Conservation (phyloP, 2,113 vertebrate species). For the Anas platyrhynchos region DNA sequence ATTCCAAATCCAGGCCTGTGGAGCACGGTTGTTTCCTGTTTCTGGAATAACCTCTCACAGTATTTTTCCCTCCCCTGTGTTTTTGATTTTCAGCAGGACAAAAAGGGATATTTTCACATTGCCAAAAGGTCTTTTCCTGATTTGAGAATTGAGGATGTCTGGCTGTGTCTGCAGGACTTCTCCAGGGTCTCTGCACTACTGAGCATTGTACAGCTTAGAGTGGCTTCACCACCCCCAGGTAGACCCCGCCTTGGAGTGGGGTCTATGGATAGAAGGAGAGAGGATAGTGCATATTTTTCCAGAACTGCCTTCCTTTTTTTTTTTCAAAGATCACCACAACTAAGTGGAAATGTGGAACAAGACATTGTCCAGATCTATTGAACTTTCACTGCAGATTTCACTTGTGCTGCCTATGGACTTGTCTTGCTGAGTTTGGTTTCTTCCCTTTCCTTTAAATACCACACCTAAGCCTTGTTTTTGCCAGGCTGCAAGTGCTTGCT, state of each 20-base stretch:
- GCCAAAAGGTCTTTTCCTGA: background rate
- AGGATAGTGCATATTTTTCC: background rate
- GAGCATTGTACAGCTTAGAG: background rate
- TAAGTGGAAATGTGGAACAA: background rate
- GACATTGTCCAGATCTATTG: background rate
- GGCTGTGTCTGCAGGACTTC: background rate
- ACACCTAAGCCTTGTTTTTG: background rate
- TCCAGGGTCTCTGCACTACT: background rate
- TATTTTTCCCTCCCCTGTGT: background rate
- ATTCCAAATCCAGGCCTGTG: background rate
- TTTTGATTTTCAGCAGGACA: background rate
- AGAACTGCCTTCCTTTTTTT: background rate
- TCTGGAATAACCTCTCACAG: background rate
- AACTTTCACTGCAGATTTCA: background rate
- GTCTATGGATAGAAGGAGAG: background rate
- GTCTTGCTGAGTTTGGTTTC: background rate
- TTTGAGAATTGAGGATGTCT: background rate
- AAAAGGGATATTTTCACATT: background rate
- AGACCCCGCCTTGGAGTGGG: background rate
- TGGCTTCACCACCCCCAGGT: background rate
- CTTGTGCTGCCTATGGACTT: background rate
- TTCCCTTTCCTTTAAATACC: conserved; percentile 16
- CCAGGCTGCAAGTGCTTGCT: background rate
- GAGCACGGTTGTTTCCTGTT: background rate
- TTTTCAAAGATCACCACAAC: background rate